Evolutionary conservation across 2,797 vertebrate genomes (phyloP).

Genomic region (Neopelma chrysocephalum): DNA sequence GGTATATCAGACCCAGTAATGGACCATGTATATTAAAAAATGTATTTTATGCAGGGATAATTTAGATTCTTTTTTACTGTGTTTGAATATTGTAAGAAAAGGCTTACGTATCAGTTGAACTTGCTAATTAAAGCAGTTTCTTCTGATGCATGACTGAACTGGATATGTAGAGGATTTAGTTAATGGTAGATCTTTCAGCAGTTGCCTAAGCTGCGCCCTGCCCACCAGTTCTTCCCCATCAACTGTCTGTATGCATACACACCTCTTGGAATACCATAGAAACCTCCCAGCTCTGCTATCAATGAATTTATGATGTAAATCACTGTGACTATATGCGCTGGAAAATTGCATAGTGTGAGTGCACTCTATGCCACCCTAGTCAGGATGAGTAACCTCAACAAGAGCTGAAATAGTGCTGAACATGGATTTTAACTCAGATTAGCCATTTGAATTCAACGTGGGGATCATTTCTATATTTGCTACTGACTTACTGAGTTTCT

Average conservation of each 20-base stretch:
- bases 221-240: neutral
- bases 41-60: neutral
- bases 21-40: neutral
- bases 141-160: neutral
- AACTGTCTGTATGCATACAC: neutral
- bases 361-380: neutral
- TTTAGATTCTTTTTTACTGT: neutral
- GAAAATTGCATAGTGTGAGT: neutral
- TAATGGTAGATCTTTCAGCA: neutral
- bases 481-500: neutral
- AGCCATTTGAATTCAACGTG: neutral
- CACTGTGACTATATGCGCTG: neutral
- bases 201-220: neutral
- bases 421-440: neutral
- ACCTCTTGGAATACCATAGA: neutral
- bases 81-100: conserved; percentile 9
- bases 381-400: neutral
- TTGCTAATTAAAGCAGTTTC: conserved; percentile 30
- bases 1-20: neutral
- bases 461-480: neutral
- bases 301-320: neutral
- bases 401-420: neutral
- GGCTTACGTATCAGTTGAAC: neutral
- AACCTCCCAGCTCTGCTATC: neutral
- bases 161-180: neutral